Evolutionary conservation across 2,113 vertebrate species (phyloP), one percentile per base, ranked within the genome.

Genomic region (Colinus virginianus): DNA sequence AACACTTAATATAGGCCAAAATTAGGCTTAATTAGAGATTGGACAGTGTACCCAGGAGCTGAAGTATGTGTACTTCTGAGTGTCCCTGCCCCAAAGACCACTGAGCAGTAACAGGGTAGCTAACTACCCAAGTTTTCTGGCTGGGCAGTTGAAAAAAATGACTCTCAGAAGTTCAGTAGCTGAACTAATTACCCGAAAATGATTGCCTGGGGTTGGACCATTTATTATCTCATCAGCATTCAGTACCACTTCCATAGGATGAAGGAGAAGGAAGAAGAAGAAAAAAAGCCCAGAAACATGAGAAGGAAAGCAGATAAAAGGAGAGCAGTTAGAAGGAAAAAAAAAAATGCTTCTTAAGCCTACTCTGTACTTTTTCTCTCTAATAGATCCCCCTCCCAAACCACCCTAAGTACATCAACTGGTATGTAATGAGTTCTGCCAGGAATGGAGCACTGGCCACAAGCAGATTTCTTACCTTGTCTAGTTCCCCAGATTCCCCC

Each of bases 161-260:
- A 74, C 69, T 89, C 87, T 94, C 88, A 88, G 55, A 95, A 95
- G 88, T 95, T 94, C 95, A 95, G 84, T 93, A 90, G 90, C 69
- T 90, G 93, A 97, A 93, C 96, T 97, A 96, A 97, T 97, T 97
- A 96, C 92, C 84, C 1, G 4, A 92, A 96, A 97, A 96, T 92
- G 84, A 96, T 90, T 97, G 96, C 96, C 96, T 94, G 91, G 80
- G 84, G 91, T 96, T 94, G 84, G 84, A 76, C 88, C 93, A 80
- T 97, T 97, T 96, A 94, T 96, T 95, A 96, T 96, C 92, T 96
- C 86, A 86, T 92, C 40, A 67, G 90, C 88, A 92, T 92, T 97
- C 95, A 95, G 91, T 83, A 55, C 78, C 51, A 84, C 61, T 80
- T 84, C 64, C 40, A 93, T 77, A 71, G 63, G 92, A 96, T 96